A percentile compares a stretch with the other conserved stretches of the same genome.
Conservation (phyloP, 2,888 invertebrate genomes). For the Liopterus haemorrhoidalis region DNA sequence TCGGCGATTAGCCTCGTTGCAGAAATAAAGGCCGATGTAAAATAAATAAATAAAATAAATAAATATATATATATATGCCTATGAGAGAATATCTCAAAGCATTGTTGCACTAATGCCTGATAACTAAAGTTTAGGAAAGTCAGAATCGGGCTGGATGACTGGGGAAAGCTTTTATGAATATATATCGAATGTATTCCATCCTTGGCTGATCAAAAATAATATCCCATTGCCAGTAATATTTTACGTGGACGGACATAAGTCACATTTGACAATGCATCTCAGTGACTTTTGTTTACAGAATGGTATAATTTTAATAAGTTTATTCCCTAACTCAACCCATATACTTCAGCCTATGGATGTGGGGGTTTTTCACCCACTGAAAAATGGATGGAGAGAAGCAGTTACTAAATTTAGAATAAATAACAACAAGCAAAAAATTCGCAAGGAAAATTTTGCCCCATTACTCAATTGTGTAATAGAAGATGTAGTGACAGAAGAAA, state of each 20-base stretch:
- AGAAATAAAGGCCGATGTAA: no score
- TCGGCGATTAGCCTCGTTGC: no score
- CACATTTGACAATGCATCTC: slow-evolving; percentile 40
- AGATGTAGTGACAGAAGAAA: slow-evolving; percentile 22
- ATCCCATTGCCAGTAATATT: slow-evolving; percentile 39
- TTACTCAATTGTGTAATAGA: slow-evolving; percentile 32
- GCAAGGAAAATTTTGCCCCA: slow-evolving; percentile 33
- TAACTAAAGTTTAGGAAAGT: slow-evolving; percentile 41
- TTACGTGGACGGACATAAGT: slow-evolving; percentile 42
- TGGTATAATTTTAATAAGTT: slow-evolving; percentile 37
- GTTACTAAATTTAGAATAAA: slow-evolving; percentile 34
- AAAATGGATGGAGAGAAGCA: slow-evolving; percentile 36
- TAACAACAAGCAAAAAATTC: slow-evolving; percentile 31
- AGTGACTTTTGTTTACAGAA: slow-evolving; percentile 41
- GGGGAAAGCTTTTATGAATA: slow-evolving; percentile 42
- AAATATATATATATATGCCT: slow-evolving; percentile 36
- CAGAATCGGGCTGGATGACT: slow-evolving; percentile 45
- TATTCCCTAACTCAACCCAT: slow-evolving; percentile 42
- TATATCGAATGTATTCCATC: slow-evolving; percentile 40
- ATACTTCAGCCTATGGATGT: slow-evolving; percentile 42
- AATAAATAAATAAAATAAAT: no score
- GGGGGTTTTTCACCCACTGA: slow-evolving; percentile 39
- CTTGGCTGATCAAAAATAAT: slow-evolving; percentile 38
- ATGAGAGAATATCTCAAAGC: slow-evolving; percentile 35
- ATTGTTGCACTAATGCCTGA: slow-evolving; percentile 34